Evolutionary conservation across 2,113 vertebrate genomes (phyloP).

Genomic region (Nothocercus julius): DNA sequence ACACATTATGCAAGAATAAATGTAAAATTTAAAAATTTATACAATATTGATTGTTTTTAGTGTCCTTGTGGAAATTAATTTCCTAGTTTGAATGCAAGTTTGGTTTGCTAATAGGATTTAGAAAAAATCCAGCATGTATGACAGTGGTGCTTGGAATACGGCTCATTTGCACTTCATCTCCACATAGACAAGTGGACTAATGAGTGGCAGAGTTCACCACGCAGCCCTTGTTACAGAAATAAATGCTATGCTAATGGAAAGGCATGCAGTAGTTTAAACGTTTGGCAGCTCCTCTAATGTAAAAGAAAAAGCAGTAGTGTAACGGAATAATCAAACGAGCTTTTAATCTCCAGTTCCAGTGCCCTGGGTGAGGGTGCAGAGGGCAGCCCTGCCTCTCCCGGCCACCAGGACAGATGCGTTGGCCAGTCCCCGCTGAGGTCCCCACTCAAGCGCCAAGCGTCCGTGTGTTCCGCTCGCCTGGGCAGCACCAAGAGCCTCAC

Average conservation of each 20-base stretch:
- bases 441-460: constrained; percentile 91
- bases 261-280: background rate
- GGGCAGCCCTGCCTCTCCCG: constrained; percentile 84
- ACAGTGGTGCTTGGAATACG: background rate
- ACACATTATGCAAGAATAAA: rapidly evolving
- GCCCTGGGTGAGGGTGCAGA: constrained; percentile 78
- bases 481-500: constrained; percentile 97
- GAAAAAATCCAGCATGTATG: background rate
- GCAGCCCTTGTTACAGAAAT: background rate
- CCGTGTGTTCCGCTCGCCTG: constrained; percentile 89
- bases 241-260: background rate
- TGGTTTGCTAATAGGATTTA: background rate
- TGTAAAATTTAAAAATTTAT: background rate
- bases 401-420: constrained; percentile 82
- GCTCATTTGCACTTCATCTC: rapidly evolving
- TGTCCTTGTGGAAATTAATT: background rate
- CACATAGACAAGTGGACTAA: background rate
- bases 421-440: constrained; percentile 91
- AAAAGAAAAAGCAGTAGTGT: background rate
- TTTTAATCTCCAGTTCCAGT: constrained; percentile 66
- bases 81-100: background rate
- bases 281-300: background rate
- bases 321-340: background rate
- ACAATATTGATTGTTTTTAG: background rate
- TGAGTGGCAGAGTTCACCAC: background rate